Conservation (phyloP, 2,113 vertebrate species). For the Gulo gulo region DNA sequence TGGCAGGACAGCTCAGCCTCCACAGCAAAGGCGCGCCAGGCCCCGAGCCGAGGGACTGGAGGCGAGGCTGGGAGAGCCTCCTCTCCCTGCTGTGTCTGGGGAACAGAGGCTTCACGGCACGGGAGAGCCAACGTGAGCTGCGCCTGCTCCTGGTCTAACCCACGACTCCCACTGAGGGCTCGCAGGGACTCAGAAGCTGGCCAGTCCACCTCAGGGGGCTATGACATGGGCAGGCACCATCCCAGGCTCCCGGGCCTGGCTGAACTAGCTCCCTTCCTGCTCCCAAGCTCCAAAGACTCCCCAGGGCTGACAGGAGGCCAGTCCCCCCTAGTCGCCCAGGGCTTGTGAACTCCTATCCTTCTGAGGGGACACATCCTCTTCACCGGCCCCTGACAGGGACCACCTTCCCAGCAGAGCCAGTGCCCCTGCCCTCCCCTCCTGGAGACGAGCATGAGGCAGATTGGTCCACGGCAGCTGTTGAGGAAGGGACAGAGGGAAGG, state of each 20-base stretch:
- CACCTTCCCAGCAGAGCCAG: neutral
- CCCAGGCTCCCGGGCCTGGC: neutral
- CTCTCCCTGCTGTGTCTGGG: neutral
- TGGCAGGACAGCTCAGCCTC: accelerated
- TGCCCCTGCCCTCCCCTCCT: too few species aligned
- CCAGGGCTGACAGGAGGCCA: accelerated
- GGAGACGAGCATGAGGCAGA: neutral
- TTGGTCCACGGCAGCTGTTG: accelerated
- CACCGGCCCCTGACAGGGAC: too few species aligned
- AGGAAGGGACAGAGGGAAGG: neutral
- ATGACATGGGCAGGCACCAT: accelerated
- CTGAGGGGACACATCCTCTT: neutral
- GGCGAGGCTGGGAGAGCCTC: accelerated
- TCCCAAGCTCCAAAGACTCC: neutral
- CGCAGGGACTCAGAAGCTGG: accelerated
- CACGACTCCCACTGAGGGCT: neutral
- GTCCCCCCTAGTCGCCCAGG: neutral
- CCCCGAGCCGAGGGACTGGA: accelerated
- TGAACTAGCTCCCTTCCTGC: neutral
- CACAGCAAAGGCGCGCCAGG: accelerated
- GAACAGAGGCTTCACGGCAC: accelerated
- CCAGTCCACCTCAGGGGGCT: neutral
- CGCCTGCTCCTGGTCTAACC: neutral
- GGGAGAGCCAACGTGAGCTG: accelerated
- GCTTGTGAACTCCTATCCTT: too few species aligned